Base-by-base conservation (phyloP, 2,113 vertebrate species). In the Puntigrus tetrazona region DNA sequence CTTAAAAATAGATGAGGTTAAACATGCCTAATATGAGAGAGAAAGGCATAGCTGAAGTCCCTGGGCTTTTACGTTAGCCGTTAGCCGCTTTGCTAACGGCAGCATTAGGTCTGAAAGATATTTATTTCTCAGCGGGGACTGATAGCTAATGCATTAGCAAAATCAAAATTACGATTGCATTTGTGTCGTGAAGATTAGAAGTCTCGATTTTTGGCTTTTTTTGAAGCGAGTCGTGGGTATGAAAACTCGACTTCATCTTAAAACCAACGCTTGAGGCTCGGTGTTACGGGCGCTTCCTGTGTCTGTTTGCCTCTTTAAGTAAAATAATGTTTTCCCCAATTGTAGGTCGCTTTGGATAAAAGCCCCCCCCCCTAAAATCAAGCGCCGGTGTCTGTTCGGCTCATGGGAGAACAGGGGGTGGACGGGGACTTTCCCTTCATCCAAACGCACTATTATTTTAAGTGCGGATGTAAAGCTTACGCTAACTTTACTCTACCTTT, bases 1-100 rank as follows among this genome's bases (percentile, higher is more conserved):
- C 90, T 94, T 95, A 96, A 95, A 96, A 95, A 94, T 96, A 96
- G 93, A 86, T 73, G 79, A 70, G 89, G 91, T 91, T 84, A 84
- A 90, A 92, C 84, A 89, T 86, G 88, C 91, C 81, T 78, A 90
- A 91, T 86, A 91, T 89, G 90, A 87, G 90, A 91, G 89, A 43
- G 89, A 90, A 87, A 88, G 11, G 63, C 85, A 80, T 70, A 29
- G 55, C 83, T 85, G 87, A 92, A 83, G 36, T 87, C 91, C 86
- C 61, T 79, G 87, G 91, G 91, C 43, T 86, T 90, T 84, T 88
- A 78, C 87, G 85, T 86, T 78, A 86, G 86, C 61, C 50, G 50
- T 79, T 72, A 84, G 69, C 87, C 82, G 88, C 82, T 79, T 31
- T 67, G 29, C 20, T 59, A n/a, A 78, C 18, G 20, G 27, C 59